These are phyloP conservation scores for Phataginus tricuspis DNA, from an alignment of 2,797 vertebrate species.

Conservation along the genomic window DNA sequence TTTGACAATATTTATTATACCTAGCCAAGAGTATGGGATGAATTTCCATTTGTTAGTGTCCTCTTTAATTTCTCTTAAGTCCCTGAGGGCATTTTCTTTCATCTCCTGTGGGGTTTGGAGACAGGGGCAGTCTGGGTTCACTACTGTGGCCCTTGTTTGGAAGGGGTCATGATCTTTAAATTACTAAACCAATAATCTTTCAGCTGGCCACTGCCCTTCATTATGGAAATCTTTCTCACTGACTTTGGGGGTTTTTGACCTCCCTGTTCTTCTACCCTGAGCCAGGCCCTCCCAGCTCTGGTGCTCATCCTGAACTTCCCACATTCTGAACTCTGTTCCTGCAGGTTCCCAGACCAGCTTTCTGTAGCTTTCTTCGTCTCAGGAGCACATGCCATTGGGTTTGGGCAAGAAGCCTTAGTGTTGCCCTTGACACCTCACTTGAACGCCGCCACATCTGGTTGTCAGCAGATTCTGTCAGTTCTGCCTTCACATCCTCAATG, in stretches of 20 bases:
- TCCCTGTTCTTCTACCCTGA: neutral
- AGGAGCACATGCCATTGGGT: rapidly evolving
- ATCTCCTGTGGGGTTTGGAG: neutral
- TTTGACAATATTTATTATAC: too few species aligned
- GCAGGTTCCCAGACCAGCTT: neutral
- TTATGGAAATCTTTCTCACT: neutral
- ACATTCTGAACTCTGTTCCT: neutral
- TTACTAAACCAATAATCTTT: neutral
- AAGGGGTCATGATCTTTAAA: neutral
- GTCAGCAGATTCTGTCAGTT: neutral
- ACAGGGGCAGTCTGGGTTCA: neutral
- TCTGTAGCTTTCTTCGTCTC: neutral
- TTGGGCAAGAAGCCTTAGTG: neutral
- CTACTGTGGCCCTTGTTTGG: neutral
- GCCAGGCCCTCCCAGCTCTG: neutral
- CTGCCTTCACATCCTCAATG: rapidly evolving
- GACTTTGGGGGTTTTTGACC: neutral
- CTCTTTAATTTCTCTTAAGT: too few species aligned
- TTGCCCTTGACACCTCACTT: neutral
- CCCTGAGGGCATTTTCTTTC: neutral
- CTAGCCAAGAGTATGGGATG: too few species aligned
- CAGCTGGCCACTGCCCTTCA: neutral
- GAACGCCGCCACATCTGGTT: neutral
- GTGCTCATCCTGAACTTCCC: neutral
- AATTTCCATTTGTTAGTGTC: too few species aligned